Evolutionary conservation across 2,113 vertebrate genomes (phyloP).

Genomic region (Heteronetta atricapilla): DNA sequence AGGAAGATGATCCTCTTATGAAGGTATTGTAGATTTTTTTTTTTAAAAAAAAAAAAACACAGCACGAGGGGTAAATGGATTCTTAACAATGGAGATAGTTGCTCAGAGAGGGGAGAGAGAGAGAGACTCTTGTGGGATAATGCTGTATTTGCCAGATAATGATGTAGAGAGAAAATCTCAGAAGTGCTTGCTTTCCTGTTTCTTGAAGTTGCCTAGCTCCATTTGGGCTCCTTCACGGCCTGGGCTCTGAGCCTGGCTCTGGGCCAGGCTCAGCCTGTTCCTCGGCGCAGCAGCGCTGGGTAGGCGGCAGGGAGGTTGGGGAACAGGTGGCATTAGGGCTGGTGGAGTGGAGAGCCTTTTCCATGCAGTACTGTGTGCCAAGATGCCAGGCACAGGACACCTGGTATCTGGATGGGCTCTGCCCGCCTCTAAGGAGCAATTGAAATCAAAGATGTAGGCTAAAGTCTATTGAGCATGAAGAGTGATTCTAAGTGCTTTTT

Average conservation of each 20-base stretch:
- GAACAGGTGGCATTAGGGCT: background rate
- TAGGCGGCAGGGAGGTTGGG: background rate
- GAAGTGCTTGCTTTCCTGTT: background rate
- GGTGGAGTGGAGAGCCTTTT: constrained; percentile 5
- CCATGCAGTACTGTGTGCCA: background rate
- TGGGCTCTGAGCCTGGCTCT: constrained; percentile 23
- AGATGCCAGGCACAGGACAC: background rate
- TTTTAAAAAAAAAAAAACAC: background rate
- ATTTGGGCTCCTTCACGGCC: background rate
- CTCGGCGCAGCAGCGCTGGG: background rate
- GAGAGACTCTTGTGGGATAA: background rate
- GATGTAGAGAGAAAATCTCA: background rate
- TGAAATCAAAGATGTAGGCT: constrained; percentile 6
- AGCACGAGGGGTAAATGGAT: background rate
- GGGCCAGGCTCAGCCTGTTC: constrained; percentile 55
- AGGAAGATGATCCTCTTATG: background rate
- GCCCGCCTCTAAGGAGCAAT: background rate
- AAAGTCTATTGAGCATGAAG: background rate
- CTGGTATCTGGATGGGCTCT: constrained; percentile 19
- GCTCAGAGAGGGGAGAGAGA: background rate
- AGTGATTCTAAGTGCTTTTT: background rate
- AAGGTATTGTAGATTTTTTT: background rate
- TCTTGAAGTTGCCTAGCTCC: constrained; percentile 9
- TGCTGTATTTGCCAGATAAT: background rate
- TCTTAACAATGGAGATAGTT: background rate